phyloP scores from a whole-genome alignment of 2,797 vertebrate genomes.

The Hephaestus fuliginosus region DNA sequence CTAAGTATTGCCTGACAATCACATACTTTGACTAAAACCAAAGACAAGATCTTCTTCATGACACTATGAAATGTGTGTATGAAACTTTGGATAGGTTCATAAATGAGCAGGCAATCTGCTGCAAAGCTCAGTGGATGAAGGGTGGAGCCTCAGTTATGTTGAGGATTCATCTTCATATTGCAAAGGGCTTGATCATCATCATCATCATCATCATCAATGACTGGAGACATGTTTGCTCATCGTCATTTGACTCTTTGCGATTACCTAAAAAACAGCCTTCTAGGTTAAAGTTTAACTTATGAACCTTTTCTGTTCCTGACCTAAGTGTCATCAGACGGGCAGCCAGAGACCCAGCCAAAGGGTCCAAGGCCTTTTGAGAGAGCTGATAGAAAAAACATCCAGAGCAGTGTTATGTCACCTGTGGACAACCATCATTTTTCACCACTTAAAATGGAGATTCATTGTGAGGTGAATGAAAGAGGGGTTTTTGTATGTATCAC shows the following conservation, averaged over 20 bases:
- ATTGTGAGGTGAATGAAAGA: background rate
- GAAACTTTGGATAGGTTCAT: background rate
- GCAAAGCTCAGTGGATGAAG: background rate
- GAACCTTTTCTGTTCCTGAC: background rate
- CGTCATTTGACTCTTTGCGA: accelerated
- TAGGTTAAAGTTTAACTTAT: constrained; percentile 39
- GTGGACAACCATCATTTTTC: background rate
- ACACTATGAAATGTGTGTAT: background rate
- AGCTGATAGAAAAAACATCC: background rate
- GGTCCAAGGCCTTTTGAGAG: constrained; percentile 6
- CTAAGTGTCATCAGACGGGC: background rate
- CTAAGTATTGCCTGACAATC: background rate
- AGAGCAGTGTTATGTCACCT: background rate
- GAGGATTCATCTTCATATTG: background rate
- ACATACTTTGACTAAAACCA: background rate
- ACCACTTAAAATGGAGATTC: background rate
- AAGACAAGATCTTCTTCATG: background rate
- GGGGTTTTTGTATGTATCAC: no score
- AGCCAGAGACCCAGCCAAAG: background rate
- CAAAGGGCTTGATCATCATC: background rate
- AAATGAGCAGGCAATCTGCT: background rate
- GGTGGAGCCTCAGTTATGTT: background rate
- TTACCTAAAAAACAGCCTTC: background rate
- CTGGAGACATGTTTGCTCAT: background rate
- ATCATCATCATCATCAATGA: background rate